These are phyloP conservation scores for Coccyzus lansbergi DNA, from an alignment of 2,797 vertebrate genomes.

Conservation along the genomic window DNA sequence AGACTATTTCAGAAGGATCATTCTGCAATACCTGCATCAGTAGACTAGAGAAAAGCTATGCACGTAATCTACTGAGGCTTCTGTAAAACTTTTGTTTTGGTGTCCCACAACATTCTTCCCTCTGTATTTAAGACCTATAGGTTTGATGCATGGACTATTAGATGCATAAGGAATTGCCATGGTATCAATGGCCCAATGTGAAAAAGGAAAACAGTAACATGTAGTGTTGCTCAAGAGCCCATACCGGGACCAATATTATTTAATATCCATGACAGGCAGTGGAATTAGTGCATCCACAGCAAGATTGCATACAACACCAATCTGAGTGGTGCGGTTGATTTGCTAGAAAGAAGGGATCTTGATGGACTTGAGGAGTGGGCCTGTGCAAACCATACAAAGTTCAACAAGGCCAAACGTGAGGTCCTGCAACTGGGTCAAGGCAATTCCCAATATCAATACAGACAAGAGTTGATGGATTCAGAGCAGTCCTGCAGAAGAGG, in stretches of 20 bases:
- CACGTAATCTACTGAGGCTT: neutral
- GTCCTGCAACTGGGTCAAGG: neutral
- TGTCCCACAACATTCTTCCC: neutral
- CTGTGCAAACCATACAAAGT: neutral
- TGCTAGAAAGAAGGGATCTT: neutral
- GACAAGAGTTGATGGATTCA: neutral
- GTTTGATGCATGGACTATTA: neutral
- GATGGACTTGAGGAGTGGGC: neutral
- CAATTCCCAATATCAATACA: neutral
- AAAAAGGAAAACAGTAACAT: rapidly evolving
- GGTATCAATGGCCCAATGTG: neutral
- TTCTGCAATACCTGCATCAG: neutral
- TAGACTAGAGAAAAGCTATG: neutral
- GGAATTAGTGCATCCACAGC: neutral
- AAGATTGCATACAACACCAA: neutral
- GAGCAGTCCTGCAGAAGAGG: neutral
- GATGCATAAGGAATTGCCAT: neutral
- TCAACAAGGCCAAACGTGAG: neutral
- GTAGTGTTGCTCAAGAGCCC: neutral
- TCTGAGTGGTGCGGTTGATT: neutral
- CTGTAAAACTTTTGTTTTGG: neutral
- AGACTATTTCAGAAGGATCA: neutral
- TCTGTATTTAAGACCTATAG: neutral
- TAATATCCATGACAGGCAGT: neutral
- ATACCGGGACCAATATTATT: neutral